These are phyloP conservation scores for Yponomeuta evonymella DNA, from an alignment of 2,888 invertebrate species.

Conservation along the genomic window DNA sequence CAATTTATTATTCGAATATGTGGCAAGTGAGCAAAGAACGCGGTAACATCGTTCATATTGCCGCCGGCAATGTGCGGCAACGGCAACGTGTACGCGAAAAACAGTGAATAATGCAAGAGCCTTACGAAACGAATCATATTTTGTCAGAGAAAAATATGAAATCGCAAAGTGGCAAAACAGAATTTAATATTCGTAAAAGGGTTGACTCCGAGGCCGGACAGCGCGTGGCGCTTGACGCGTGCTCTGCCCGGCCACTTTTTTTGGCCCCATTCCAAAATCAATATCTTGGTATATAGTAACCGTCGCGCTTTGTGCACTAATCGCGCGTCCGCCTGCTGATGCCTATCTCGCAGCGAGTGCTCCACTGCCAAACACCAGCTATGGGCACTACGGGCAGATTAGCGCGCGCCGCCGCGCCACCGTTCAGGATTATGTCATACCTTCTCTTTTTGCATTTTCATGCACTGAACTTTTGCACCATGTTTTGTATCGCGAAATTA, in stretches of 20 bases:
- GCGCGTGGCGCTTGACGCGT: constrained; percentile 70
- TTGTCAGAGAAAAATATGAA: constrained; percentile 63
- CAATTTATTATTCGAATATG: constrained; percentile 10
- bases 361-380: background rate
- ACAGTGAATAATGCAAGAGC: constrained; percentile 61
- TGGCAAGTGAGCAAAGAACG: constrained; percentile 2
- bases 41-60: constrained; percentile 15
- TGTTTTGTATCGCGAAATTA: background rate
- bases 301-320: constrained; percentile 70
- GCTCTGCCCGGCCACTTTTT: constrained; percentile 70
- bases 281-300: constrained; percentile 69
- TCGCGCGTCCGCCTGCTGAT: constrained; percentile 36
- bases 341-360: background rate
- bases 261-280: constrained; percentile 74
- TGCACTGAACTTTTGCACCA: background rate
- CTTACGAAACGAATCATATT: constrained; percentile 61
- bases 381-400: background rate
- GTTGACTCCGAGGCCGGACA: constrained; percentile 66
- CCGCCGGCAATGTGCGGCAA: constrained; percentile 22
- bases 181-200: constrained; percentile 77
- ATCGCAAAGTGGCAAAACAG: constrained; percentile 75
- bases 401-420: no score
- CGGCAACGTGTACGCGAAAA: constrained; percentile 39
- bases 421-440: background rate
- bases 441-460: background rate